Evolutionary conservation across 2,888 invertebrate species (phyloP), one percentile per base, ranked within the genome.

Genomic region (Eretmocerus hayati): DNA sequence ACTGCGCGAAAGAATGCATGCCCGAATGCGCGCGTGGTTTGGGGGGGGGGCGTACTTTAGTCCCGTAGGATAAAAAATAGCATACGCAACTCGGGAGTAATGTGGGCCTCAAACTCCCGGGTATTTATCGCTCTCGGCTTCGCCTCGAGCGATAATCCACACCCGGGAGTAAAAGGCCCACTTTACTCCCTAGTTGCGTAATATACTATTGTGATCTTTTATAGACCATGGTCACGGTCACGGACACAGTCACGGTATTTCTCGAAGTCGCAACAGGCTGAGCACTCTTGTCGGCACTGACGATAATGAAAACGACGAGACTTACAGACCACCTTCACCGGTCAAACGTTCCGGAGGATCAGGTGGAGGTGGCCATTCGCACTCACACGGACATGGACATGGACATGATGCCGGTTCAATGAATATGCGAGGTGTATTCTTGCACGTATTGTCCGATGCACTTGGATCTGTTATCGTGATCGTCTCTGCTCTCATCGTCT

Each of bases 361-460:
- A 37, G 39, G 37, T 3, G 67, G 71, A 38, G 72, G 73, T 49
- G 9, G 58, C 60, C 20, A 56, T 59, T 39, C 39, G 2, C 68
- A 71, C 38, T 72, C 73, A 49, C 66, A 76, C 47, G 71, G 71
- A 9, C 79, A 80, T 58, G 74, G 75, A 4, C 78, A 79, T 59
- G 73, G 76, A 46, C 76, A 75, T 58, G 79, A 83, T 65, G 80
- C 87, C 1, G 83, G 85, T 3, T 90, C 94, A 69, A 86, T 99
- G 87, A 99, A 99, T 69, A 99, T 99, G 95, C 84, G 91, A 46
- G 99, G 96, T n/a, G 97, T 97, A n/a, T 99, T 97, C 72, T 77
- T 99, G 46, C 99, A 99, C 70, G 88, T 99, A 4, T 74, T 99
- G 31, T 95, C 96, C 40, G 99, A 99, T 75, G 97, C 97, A 18